phyloP scores from a whole-genome alignment of 2,113 vertebrate genomes.

The Tenebrosternarchus preto region DNA sequence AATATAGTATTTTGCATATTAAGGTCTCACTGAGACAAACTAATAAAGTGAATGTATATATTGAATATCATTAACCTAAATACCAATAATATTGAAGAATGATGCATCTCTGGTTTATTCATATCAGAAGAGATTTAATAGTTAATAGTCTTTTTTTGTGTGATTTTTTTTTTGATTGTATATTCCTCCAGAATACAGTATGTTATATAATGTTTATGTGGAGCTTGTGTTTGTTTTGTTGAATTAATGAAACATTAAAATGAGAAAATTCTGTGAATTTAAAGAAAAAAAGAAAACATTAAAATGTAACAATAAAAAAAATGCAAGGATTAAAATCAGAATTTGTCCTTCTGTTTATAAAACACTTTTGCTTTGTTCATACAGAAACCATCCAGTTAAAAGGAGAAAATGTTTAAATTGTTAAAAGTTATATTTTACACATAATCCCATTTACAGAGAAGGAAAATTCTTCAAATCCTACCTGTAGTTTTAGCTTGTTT shows the following conservation, averaged over 20 bases:
- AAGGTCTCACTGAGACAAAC: slow-evolving; percentile 71
- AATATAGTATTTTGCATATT: slow-evolving; percentile 58
- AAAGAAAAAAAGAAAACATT: slow-evolving; percentile 62
- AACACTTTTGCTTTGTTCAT: too few relatives aligned
- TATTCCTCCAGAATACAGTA: slow-evolving; percentile 65
- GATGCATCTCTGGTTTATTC: slow-evolving; percentile 63
- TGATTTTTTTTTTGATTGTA: slow-evolving; percentile 54
- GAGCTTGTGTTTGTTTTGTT: slow-evolving; percentile 78
- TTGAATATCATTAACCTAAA: slow-evolving; percentile 48
- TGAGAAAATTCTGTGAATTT: slow-evolving; percentile 59
- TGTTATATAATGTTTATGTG: slow-evolving; percentile 70
- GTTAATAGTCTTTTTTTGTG: slow-evolving; percentile 65
- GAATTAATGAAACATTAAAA: slow-evolving; percentile 77
- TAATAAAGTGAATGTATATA: slow-evolving; percentile 71
- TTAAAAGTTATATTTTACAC: too few relatives aligned
- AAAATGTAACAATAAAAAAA: slow-evolving; percentile 65
- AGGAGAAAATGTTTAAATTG: too few relatives aligned
- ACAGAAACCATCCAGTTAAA: too few relatives aligned
- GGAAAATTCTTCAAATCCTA: too few relatives aligned
- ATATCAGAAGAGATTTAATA: slow-evolving; percentile 59
- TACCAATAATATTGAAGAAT: slow-evolving; percentile 56
- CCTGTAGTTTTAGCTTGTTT: too few relatives aligned
- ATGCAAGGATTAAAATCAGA: slow-evolving; percentile 46
- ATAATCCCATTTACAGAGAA: too few relatives aligned
- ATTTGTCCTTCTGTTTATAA: not conserved